These are phyloP conservation scores for Euzophera pinguis DNA, from an alignment of 2,888 invertebrate species.

Conservation along the genomic window DNA sequence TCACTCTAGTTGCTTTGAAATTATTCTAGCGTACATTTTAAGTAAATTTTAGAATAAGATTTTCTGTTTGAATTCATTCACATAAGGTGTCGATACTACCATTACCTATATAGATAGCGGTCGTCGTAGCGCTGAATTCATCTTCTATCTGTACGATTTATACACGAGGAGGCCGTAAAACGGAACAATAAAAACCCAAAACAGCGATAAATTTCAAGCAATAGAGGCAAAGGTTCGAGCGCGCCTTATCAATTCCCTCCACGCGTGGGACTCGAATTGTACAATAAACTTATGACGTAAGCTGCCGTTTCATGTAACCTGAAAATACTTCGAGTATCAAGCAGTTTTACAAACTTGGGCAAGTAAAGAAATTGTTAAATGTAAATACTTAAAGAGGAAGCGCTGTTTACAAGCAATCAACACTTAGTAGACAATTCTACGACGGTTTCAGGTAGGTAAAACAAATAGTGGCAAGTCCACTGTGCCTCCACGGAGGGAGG, in stretches of 20 bases:
- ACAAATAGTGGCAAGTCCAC: slow-evolving; percentile 69
- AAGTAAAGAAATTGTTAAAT: slow-evolving; percentile 30
- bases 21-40: slow-evolving; percentile 14
- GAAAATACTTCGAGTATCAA: slow-evolving; percentile 22
- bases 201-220: slow-evolving; percentile 80
- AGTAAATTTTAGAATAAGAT: slow-evolving; percentile 1
- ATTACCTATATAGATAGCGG: slow-evolving; percentile 65
- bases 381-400: slow-evolving; percentile 55
- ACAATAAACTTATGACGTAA: slow-evolving; percentile 75
- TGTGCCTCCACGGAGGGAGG: slow-evolving; percentile 56
- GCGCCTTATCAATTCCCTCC: slow-evolving; percentile 78
- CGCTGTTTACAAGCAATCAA: slow-evolving; percentile 75
- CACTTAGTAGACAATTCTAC: slow-evolving; percentile 72
- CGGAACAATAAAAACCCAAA: slow-evolving; percentile 82
- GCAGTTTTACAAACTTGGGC: slow-evolving; percentile 20
- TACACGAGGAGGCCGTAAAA: slow-evolving; percentile 78
- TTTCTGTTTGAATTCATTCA: slow-evolving; percentile 33
- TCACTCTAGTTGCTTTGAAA: slow-evolving; percentile 10
- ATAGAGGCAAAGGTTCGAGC: slow-evolving; percentile 79
- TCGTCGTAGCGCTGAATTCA: slow-evolving; percentile 69
- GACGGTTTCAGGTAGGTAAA: slow-evolving; percentile 71
- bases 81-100: slow-evolving; percentile 46
- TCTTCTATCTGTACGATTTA: slow-evolving; percentile 79
- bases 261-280: slow-evolving; percentile 67
- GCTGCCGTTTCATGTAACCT: slow-evolving; percentile 32